phyloP scores from a whole-genome alignment of 2,797 vertebrate species.

The Coendou prehensilis region DNA sequence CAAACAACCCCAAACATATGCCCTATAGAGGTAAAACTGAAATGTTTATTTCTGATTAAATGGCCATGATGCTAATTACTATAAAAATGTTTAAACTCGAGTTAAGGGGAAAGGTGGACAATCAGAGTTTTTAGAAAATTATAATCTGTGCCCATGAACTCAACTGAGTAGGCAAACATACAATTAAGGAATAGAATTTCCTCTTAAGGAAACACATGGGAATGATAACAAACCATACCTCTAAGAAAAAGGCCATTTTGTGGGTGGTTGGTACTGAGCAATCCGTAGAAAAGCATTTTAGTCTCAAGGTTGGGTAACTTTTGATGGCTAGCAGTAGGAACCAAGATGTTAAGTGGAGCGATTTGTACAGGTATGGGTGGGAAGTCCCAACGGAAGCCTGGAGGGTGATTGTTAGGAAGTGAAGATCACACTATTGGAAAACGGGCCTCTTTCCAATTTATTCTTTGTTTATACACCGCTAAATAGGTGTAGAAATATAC shows the following conservation, averaged over 20 bases:
- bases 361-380: not conserved
- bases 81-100: constrained; percentile 11
- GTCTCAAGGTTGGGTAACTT: not conserved
- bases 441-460: not conserved
- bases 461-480: not conserved
- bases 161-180: not conserved
- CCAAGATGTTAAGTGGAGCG: not conserved
- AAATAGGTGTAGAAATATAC: not conserved
- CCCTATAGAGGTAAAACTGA: not conserved
- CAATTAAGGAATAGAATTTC: not conserved
- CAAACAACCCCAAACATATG: not conserved
- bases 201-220: not conserved
- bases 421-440: not conserved
- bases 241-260: not conserved
- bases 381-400: not conserved
- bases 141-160: not conserved
- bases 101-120: not conserved
- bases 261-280: not conserved
- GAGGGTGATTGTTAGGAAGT: not conserved
- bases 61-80: not conserved
- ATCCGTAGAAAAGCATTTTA: not conserved
- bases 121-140: not conserved
- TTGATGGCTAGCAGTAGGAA: not conserved
- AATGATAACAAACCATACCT: not conserved
- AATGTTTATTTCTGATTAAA: not conserved